These are phyloP conservation scores for Perdita meconis DNA, from an alignment of 2,888 invertebrate genomes.

Conservation along the genomic window DNA sequence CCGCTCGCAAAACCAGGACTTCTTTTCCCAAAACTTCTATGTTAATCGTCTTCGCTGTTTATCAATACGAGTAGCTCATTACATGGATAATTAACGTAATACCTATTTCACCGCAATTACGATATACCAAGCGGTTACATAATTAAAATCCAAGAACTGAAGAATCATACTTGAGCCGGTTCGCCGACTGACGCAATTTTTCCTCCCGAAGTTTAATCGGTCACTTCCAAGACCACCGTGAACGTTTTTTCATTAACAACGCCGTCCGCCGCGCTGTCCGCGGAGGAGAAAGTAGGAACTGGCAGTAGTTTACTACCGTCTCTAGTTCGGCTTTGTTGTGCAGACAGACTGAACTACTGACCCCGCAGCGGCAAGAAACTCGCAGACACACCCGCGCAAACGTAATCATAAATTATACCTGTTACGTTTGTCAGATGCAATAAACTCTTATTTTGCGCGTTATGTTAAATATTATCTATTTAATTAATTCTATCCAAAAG, in stretches of 20 bases:
- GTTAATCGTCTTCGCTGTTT: constrained; percentile 29
- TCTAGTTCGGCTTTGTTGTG: constrained; percentile 32
- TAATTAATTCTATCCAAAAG: neutral
- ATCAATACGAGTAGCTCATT: constrained; percentile 14
- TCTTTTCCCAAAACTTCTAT: neutral
- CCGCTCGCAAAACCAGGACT: neutral
- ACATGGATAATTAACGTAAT: constrained; percentile 41
- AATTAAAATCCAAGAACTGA: constrained; percentile 45
- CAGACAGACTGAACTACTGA: constrained; percentile 39
- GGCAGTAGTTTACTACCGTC: constrained; percentile 27
- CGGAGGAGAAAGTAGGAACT: constrained; percentile 49
- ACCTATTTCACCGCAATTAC: constrained; percentile 25
- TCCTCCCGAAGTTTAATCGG: neutral
- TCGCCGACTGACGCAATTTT: neutral
- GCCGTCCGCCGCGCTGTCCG: neutral
- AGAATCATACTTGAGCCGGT: neutral
- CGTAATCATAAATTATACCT: constrained; percentile 33
- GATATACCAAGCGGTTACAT: constrained; percentile 34
- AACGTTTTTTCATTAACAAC: constrained; percentile 27
- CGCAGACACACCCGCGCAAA: constrained; percentile 43
- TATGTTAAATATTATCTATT: constrained; percentile 3
- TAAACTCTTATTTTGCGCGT: constrained; percentile 4
- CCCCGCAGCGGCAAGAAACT: constrained; percentile 31
- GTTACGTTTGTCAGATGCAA: constrained; percentile 19
- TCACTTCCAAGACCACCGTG: constrained; percentile 13